Percentiles rank a stretch among this genome's conserved stretches.
Conservation (phyloP, 1,140 invertebrate genomes). For the Grapholita molesta region DNA sequence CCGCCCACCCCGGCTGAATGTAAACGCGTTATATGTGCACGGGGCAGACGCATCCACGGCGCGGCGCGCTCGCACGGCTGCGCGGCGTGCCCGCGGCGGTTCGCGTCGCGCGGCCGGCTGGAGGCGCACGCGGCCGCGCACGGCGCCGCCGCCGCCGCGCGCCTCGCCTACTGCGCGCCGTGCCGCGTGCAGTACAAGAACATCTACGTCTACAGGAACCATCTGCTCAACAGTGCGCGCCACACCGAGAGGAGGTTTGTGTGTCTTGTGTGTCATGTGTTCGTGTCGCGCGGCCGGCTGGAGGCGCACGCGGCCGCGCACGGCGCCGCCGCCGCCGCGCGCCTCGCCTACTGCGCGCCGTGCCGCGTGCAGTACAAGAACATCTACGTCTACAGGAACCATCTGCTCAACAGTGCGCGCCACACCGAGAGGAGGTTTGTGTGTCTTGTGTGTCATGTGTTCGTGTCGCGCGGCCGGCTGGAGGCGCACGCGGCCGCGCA, state of each 20-base stretch:
- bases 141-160: neutral
- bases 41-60: constrained; percentile 36
- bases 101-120: constrained; percentile 31
- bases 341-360: neutral
- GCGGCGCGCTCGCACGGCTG: constrained; percentile 29
- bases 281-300: constrained; percentile 31
- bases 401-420: neutral
- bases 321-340: neutral
- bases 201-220: neutral
- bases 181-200: neutral
- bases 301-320: constrained; percentile 38
- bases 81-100: too few species aligned
- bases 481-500: constrained; percentile 39
- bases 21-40: too few species aligned
- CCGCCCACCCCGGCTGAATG: too few species aligned
- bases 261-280: constrained; percentile 14
- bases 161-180: neutral
- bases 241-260: neutral
- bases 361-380: neutral
- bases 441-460: constrained; percentile 16
- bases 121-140: constrained; percentile 38
- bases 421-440: neutral
- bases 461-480: constrained; percentile 31
- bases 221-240: neutral
- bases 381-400: neutral